Evolutionary conservation across 2,113 vertebrate genomes (phyloP), one percentile per base, ranked within the genome.

Genomic region (Collichthys lucidus): DNA sequence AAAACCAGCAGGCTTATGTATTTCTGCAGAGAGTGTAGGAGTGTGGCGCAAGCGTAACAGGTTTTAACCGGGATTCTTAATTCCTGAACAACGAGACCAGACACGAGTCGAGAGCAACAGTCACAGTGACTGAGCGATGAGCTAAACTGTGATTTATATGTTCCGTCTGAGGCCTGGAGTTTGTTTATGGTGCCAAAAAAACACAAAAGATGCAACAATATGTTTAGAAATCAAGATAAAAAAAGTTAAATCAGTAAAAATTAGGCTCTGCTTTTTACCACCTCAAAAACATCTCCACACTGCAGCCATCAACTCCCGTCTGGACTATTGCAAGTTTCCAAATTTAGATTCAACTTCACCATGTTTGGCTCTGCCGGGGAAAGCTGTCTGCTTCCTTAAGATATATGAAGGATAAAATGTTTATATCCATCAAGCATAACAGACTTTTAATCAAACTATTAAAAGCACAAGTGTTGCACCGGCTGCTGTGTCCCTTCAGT

Each of bases 41-140:
- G 91, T 67, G 72, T 82, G 72, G 26, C 0, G 81, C 49, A 72
- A 87, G 79, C 63, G 46, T 80, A 83, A 88, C 91, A 86, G 76
- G 91, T 90, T 90, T 78, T 64, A 79, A 93, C 86, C 16, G 24
- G 16, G 65, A 72, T 19, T 49, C n/a, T 40, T 84, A 85, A 88
- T 90, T 91, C 85, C 82, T 86, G 61, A 78, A 42, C 1, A 9
- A 72, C 89, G 56, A 85, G 93, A 91, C 74, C 76, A 87, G 87
- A 88, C 93, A 86, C 7, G 93, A 86, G 55, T 0, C 22, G 11
- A 40, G 31, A 68, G 67, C 75, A 73, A 52, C 63, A 64, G 53
- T 71, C 31, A 55, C 14, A 31, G 42, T 11, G 4, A 42, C 68
- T 70, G 17, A 82, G 50, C 17, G 26, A 47, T 59, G 24, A 81